A percentile compares a stretch with the other conserved stretches of the same genome.
Evolutionary conservation across 2,888 invertebrate species (phyloP).

Genomic region (Theristus sp.): DNA sequence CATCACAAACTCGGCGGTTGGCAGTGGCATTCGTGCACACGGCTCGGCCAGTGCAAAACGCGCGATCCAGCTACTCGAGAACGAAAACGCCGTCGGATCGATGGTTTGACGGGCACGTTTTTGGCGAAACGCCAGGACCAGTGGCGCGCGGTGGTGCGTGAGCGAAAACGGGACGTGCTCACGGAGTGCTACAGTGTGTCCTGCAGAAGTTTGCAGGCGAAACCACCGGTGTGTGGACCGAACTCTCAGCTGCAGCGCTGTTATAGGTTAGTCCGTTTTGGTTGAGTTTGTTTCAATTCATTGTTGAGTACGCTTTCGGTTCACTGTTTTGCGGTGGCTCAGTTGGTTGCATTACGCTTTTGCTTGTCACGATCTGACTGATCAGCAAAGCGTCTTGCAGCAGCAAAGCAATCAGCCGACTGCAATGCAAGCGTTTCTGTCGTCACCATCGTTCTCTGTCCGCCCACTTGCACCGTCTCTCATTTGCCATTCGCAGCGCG

Average conservation of each 20-base stretch:
- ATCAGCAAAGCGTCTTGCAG: no score
- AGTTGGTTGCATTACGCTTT: no score
- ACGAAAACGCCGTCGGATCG: background rate
- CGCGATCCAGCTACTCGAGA: background rate
- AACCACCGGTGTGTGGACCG: background rate
- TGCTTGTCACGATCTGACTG: no score
- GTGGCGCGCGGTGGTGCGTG: background rate
- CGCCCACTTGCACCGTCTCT: background rate
- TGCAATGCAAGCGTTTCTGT: no score
- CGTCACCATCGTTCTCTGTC: no score
- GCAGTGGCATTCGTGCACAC: constrained; percentile 12
- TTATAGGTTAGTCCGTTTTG: background rate
- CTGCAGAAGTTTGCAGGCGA: background rate
- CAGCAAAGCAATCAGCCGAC: no score
- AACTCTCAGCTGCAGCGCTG: background rate
- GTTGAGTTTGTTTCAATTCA: background rate
- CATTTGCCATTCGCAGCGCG: background rate
- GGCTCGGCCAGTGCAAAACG: constrained; percentile 10
- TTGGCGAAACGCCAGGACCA: background rate
- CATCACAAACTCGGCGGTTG: constrained; percentile 12
- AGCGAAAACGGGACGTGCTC: background rate
- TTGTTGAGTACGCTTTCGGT: no score
- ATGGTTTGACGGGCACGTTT: background rate
- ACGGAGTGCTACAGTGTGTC: background rate
- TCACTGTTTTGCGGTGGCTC: no score